A percentile compares a stretch with the other conserved stretches of the same genome.
These are phyloP conservation scores for Fabriciana adippe DNA, from an alignment of 2,888 invertebrate genomes.

Conservation along the genomic window DNA sequence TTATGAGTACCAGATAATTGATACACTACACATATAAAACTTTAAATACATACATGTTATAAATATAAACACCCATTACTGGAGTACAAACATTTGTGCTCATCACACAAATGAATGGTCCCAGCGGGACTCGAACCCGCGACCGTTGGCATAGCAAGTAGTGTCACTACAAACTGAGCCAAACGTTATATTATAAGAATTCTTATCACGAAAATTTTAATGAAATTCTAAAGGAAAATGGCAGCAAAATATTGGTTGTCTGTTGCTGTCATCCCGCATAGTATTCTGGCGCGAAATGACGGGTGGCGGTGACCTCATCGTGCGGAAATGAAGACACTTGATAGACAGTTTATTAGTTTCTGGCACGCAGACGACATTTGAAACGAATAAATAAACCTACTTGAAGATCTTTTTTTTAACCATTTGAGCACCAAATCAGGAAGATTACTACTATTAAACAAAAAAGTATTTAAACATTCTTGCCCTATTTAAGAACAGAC, in stretches of 20 bases:
- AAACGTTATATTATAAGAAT: background rate
- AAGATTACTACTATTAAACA: background rate
- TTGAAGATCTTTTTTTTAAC: constrained; percentile 12
- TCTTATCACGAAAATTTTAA: background rate
- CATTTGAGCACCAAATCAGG: constrained; percentile 1
- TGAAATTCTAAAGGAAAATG: background rate
- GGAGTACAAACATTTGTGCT: no score
- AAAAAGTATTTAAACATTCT: background rate
- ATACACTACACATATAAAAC: no score
- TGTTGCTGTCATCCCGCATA: constrained; percentile 42
- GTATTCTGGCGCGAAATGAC: constrained; percentile 40
- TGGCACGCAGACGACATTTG: constrained; percentile 13
- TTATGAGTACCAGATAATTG: no score
- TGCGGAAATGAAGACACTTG: constrained; percentile 43
- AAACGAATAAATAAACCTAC: background rate
- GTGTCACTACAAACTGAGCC: no score
- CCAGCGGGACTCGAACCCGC: no score
- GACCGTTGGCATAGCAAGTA: no score
- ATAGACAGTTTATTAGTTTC: constrained; percentile 32
- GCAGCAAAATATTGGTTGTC: constrained; percentile 22
- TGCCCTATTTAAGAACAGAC: background rate
- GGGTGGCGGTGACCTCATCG: constrained; percentile 46
- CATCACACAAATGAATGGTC: no score
- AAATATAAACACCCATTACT: no score
- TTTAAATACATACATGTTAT: no score